Conservation (phyloP, 2,797 vertebrate species). For the Arvicola amphibius region DNA sequence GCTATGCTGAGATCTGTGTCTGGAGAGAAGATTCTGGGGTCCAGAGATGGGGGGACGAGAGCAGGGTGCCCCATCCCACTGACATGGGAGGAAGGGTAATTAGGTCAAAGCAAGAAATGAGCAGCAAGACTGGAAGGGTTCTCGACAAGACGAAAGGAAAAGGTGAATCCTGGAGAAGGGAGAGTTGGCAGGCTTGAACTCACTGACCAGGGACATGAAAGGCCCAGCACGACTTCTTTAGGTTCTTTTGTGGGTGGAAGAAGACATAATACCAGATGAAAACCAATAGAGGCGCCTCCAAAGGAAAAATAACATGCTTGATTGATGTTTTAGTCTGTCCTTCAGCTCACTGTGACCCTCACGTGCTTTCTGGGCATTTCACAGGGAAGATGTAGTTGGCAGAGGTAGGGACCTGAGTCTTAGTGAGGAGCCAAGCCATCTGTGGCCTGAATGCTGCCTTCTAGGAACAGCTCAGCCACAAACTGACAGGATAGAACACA, state of each 20-base stretch:
- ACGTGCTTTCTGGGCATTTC: background rate
- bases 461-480: background rate
- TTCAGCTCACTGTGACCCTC: background rate
- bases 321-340: background rate
- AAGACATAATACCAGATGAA: background rate
- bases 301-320: background rate
- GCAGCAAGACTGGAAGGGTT: background rate
- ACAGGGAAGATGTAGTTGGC: background rate
- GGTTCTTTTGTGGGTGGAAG: background rate
- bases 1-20: background rate
- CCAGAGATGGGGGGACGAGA: background rate
- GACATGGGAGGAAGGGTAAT: no score
- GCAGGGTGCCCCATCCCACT: background rate
- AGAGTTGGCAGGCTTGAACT: background rate
- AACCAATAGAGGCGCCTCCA: background rate
- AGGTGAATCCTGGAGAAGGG: background rate
- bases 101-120: background rate
- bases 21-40: background rate
- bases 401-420: background rate
- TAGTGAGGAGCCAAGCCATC: background rate
- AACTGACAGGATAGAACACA: background rate
- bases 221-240: background rate
- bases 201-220: background rate
- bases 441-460: background rate
- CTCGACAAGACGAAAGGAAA: background rate